Percentiles rank a stretch among this genome's conserved stretches.
phyloP scores from a whole-genome alignment of 1,140 invertebrate species.

The Drosophila tristis region DNA sequence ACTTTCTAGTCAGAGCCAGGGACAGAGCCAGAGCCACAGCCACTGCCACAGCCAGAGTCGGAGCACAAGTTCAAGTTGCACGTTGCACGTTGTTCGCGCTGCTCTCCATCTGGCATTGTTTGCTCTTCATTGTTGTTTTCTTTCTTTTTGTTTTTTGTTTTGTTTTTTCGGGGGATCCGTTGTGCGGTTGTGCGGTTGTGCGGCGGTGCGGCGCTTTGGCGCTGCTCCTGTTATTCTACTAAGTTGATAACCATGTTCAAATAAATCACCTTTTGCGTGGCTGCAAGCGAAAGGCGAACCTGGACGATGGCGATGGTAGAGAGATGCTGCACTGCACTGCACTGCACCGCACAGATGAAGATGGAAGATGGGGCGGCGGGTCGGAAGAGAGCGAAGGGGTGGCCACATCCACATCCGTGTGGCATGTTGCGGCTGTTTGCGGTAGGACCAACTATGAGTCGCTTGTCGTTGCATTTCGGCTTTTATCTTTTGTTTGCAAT shows the following conservation, averaged over 20 bases:
- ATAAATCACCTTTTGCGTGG: constrained; percentile 84
- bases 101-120: constrained; percentile 62
- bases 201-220: constrained; percentile 67
- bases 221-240: constrained; percentile 82
- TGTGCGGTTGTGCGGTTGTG: constrained; percentile 32
- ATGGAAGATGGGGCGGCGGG: constrained; percentile 22
- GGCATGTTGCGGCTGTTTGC: constrained; percentile 43
- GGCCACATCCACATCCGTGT: constrained; percentile 39
- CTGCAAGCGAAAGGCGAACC: constrained; percentile 79
- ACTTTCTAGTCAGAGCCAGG: constrained; percentile 69
- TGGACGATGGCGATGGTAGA: constrained; percentile 23
- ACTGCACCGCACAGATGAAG: constrained; percentile 15
- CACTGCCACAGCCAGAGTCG: constrained; percentile 36
- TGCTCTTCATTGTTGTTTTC: constrained; percentile 59
- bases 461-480: constrained; percentile 78
- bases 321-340: constrained; percentile 6
- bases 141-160: constrained; percentile 56
- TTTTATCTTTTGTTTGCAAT: constrained; percentile 83
- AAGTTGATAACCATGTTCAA: constrained; percentile 84
- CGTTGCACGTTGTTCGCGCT: constrained; percentile 38
- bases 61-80: constrained; percentile 75
- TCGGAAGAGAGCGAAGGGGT: too few relatives aligned
- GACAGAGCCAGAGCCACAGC: constrained; percentile 9
- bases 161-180: constrained; percentile 44
- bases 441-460: constrained; percentile 59